These are phyloP conservation scores for Danaus plexippus DNA, from an alignment of 1,140 invertebrate species.

Conservation along the genomic window DNA sequence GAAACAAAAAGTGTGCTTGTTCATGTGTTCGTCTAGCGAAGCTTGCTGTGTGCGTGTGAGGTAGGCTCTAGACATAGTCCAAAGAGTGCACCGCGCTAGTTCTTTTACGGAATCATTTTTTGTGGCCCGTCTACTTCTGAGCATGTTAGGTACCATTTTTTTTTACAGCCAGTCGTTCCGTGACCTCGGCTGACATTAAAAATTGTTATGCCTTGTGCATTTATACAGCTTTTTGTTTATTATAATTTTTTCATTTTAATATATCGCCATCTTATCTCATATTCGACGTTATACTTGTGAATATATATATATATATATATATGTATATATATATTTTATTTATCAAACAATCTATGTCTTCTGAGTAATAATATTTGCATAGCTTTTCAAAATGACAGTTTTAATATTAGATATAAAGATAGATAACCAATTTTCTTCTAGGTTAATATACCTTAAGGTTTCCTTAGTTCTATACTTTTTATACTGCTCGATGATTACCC, in stretches of 20 bases:
- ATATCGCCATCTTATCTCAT: no score
- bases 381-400: no score
- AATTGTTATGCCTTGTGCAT: slow-evolving; percentile 57
- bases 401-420: no score
- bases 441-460: no score
- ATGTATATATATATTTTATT: no score
- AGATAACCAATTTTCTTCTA: no score
- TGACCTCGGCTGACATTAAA: slow-evolving; percentile 67
- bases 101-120: slow-evolving; percentile 55
- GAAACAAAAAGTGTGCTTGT: slow-evolving; percentile 13
- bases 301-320: no score
- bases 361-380: no score
- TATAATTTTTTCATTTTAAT: background rate
- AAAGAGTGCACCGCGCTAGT: slow-evolving; percentile 36
- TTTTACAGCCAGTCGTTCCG: slow-evolving; percentile 48
- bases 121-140: slow-evolving; percentile 56
- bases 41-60: slow-evolving; percentile 7
- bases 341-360: no score
- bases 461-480: no score
- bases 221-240: slow-evolving; percentile 41
- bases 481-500: no score
- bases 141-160: slow-evolving; percentile 58
- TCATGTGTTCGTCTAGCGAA: background rate
- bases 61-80: slow-evolving; percentile 21
- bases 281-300: no score